Evolutionary conservation across 2,113 vertebrate genomes (phyloP), one percentile per base, ranked within the genome.

Genomic region (Nycticorax nycticorax): DNA sequence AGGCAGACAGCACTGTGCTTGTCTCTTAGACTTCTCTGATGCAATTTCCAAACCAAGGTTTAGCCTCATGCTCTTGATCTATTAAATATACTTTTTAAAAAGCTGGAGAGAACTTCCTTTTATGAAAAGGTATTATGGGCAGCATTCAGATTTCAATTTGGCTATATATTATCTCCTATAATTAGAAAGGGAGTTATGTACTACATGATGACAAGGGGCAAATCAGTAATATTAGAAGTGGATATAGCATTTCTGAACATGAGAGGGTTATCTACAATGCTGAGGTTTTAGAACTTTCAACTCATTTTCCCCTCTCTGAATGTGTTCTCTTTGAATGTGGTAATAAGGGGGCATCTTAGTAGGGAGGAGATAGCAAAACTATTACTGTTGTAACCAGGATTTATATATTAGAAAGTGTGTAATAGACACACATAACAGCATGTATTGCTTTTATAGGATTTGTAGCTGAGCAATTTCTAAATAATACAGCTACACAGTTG

Each of bases 401-500:
- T 90, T 85, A 1, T 47, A 4, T 15, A 27, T 84, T 68, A 56
- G 39, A 10, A 20, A 43, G 32, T 47, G 23, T 48, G 24, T 45
- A 53, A 43, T 15, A 35, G 76, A 32, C 8, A 18, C 27, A 64
- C n/a, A 6, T 96, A 96, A 97, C 89, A 75, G 27, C 87, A 35
- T 95, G 74, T 63, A 53, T 97, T 98, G 94, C 55, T 97, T 96
- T 89, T 82, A 9, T 85, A 99, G 99, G 99, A 63, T 99, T 99
- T 78, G 99, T 99, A 86, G 99, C 99, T 68, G 99, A 99, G 97
- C 99, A 99, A 96, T 99, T 99, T 96, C 98, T 99, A 84, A 99
- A 98, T 98, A 99, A 98, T 97, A 99, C 99, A 47, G 99, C 99
- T 97, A 99, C 99, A 21, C 99, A 99, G 97, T 97, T 99, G 95